Evolutionary conservation across 2,113 vertebrate species (phyloP).

Genomic region (Xenopus tropicalis): UCB_Xtro_10.0 CM004450.2:70893501-70894000

Average conservation of each 20-base stretch:
- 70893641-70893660: no score
- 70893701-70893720: no score
- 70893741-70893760: background rate
- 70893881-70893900: background rate
- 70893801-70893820: background rate
- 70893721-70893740: background rate
- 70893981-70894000: no score
- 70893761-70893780: background rate
- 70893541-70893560: background rate
- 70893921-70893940: background rate
- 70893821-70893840: constrained; percentile 12
- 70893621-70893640: no score
- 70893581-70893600: background rate
- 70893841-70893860: constrained; percentile 4
- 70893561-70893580: background rate
- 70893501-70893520: no score
- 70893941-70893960: no score
- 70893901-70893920: background rate
- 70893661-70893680: no score
- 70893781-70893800: background rate
- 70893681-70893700: no score
- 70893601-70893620: background rate
- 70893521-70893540: no score
- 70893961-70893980: no score
- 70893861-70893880: background rate